Base-by-base conservation (phyloP, 1,140 invertebrate genomes). In the Drosophila nigrodunni region DNA sequence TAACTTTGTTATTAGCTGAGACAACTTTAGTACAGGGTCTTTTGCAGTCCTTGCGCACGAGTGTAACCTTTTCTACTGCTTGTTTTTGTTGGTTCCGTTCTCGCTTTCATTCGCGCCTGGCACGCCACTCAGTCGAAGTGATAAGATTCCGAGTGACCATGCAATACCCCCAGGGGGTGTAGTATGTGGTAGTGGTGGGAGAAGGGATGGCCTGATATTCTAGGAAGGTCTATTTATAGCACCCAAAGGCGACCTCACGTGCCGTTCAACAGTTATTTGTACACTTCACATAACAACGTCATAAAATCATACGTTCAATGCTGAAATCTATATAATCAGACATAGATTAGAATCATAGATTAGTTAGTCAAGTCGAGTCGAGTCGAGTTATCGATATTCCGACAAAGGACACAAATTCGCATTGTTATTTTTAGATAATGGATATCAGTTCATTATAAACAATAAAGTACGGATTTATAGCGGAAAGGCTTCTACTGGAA, bases 241-340 rank as follows among this genome's bases (percentile, higher is more conserved):
- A n/a, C 9, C 3, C 44, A 54, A 37, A 54, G 21, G 0, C 52
- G 44, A 15, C 55, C 64, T 55, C 71, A 74, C 71, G 65, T 74
- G 71, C 49, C 50, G 13, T 8, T 41, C 21, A 55, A 43, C 44
- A 47, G 52, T 76, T 52, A 15, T 64, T 54, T 67, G 61, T 54
- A 58, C 11, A 49, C 65, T 74, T 30, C 21, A 47, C 9, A 43
- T 41, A n/a, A n/a, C 39, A 41, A 41, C 39, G 39, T 41, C 39
- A 41, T 43, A 43, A 43, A 43, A 5, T 43, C 41, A 43, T 13
- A 13, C 7, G 25, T 5, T 30, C 25, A 30, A n/a, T 43, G 13
- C 4, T 5, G 39, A 3, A 11, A 43, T 43, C 11, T 43, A 43
- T 43, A n/a, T 43, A 11, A 11, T 43, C 39, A 21, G 18, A 21